phyloP scores from a whole-genome alignment of 2,113 vertebrate genomes.

The Lasiurus borealis region DNA sequence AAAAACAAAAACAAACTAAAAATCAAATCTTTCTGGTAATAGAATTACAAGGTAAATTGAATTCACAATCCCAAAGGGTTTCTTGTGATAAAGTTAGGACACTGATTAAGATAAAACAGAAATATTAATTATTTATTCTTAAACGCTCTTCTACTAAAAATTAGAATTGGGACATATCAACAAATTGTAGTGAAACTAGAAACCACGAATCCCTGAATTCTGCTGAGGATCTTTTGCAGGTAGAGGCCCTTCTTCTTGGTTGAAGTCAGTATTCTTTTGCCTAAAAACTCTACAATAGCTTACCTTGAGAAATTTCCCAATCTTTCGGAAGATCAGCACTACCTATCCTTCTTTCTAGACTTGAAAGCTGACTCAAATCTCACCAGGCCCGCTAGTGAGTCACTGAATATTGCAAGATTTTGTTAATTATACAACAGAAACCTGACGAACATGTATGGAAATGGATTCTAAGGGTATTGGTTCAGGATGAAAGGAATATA shows the following conservation, averaged over 20 bases:
- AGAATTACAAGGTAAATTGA: constrained; percentile 41
- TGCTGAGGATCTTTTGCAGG: background rate
- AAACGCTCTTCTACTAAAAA: background rate
- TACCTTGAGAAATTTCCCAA: background rate
- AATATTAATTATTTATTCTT: background rate
- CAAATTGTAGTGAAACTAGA: background rate
- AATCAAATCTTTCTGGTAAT: background rate
- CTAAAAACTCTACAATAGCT: background rate
- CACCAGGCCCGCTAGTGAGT: background rate
- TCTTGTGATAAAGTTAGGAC: constrained; percentile 29
- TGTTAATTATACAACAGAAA: background rate
- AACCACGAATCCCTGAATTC: background rate
- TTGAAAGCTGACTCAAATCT: background rate
- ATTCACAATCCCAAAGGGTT: background rate
- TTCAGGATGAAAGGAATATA: background rate
- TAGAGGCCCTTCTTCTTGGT: background rate
- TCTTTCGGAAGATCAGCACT: background rate
- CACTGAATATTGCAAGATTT: background rate
- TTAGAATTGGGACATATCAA: background rate
- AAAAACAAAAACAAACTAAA: background rate
- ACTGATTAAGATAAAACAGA: background rate
- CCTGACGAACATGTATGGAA: background rate
- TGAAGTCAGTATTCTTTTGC: background rate
- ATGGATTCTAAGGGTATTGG: background rate
- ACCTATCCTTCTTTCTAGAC: background rate